These are phyloP conservation scores for Eristalinus aeneus DNA, from an alignment of 2,888 invertebrate genomes.

Conservation along the genomic window DNA sequence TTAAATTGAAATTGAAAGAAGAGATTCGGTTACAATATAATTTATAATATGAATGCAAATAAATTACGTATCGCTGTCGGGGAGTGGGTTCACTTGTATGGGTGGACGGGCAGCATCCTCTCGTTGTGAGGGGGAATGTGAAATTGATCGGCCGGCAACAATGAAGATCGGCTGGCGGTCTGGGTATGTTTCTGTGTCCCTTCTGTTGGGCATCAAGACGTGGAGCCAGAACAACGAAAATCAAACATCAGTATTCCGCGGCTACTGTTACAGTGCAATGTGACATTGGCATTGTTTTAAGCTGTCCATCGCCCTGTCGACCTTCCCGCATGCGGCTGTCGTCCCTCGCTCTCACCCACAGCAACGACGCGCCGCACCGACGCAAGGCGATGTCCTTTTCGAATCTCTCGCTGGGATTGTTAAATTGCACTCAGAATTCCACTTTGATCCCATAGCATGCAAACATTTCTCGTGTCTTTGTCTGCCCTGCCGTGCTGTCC, in stretches of 20 bases:
- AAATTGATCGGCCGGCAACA: slow-evolving; percentile 64
- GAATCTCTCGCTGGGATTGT: slow-evolving; percentile 63
- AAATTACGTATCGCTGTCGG: slow-evolving; percentile 63
- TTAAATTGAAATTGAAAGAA: slow-evolving; percentile 81
- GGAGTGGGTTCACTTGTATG: slow-evolving; percentile 22
- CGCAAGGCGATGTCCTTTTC: slow-evolving; percentile 42
- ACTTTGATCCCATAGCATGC: slow-evolving; percentile 52
- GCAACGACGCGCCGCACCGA: neutral
- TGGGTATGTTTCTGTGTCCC: slow-evolving; percentile 51
- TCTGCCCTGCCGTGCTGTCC: slow-evolving; percentile 1
- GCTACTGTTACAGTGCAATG: slow-evolving; percentile 59
- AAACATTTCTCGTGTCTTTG: slow-evolving; percentile 46
- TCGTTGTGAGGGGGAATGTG: slow-evolving; percentile 48
- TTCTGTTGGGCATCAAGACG: slow-evolving; percentile 5
- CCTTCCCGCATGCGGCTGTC: slow-evolving; percentile 46
- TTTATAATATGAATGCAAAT: slow-evolving; percentile 76
- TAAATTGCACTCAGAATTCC: slow-evolving; percentile 67
- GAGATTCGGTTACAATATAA: slow-evolving; percentile 81
- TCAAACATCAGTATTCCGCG: slow-evolving; percentile 67
- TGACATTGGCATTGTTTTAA: slow-evolving; percentile 70
- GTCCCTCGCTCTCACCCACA: slow-evolving; percentile 33
- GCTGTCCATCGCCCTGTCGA: slow-evolving; percentile 70
- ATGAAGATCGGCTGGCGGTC: slow-evolving; percentile 34
- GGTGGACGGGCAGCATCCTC: slow-evolving; percentile 2
- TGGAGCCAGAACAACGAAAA: slow-evolving; percentile 32